Conservation (phyloP, 2,888 invertebrate species). For the Tetragnatha montana region DNA sequence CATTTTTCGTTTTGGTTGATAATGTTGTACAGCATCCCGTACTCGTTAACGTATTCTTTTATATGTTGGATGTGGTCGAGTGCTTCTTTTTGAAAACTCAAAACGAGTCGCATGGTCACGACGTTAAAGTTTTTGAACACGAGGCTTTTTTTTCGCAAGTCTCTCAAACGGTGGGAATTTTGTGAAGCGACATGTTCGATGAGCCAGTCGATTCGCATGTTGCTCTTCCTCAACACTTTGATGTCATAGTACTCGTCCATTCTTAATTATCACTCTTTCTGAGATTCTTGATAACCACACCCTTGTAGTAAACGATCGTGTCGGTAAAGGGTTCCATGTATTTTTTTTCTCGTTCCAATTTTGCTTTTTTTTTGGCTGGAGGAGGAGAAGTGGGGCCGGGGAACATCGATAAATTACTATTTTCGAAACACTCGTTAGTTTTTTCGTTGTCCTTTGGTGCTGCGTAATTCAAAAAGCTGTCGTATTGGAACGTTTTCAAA, state of each 20-base stretch:
- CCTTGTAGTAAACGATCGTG: slow-evolving; percentile 11
- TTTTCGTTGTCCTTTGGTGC: neutral
- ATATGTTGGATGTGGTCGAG: neutral
- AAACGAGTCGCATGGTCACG: neutral
- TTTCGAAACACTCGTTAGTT: neutral
- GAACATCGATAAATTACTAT: neutral
- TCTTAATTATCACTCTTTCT: neutral
- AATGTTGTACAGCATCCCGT: slow-evolving; percentile 6
- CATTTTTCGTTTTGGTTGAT: neutral
- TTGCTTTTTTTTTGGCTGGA: neutral
- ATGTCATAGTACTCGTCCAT: slow-evolving; percentile 3
- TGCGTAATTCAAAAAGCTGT: neutral
- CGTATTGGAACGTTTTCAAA: neutral
- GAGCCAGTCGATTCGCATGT: slow-evolving; percentile 5
- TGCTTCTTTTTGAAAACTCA: neutral
- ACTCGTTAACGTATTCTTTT: neutral
- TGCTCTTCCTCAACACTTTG: neutral
- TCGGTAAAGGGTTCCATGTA: neutral
- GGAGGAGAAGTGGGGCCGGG: neutral
- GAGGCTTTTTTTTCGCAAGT: neutral
- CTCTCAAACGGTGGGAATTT: neutral
- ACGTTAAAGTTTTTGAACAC: neutral
- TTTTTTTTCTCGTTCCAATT: neutral
- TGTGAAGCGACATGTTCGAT: neutral
- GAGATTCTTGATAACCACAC: slow-evolving; percentile 7